Evolutionary conservation across 2,888 invertebrate species (phyloP).

Genomic region (Dyspetes luteomarginatus): DNA sequence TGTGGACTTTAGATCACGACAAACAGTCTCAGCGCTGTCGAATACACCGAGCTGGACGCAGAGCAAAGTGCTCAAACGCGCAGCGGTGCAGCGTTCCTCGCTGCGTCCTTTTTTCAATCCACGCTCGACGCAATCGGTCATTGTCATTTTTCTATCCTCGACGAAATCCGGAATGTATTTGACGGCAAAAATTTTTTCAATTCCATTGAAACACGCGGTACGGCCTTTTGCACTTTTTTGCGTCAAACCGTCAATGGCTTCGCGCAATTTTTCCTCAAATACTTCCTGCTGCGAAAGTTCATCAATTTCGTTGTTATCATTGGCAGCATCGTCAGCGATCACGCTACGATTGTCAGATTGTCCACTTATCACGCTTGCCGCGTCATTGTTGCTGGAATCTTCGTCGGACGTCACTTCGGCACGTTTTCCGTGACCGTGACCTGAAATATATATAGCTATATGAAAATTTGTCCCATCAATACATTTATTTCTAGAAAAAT

Average conservation of each 20-base stretch:
- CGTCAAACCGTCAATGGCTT: conserved; percentile 94
- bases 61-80: conserved; percentile 91
- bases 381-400: conserved; percentile 90
- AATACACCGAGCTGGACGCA: conserved; percentile 91
- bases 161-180: conserved; percentile 92
- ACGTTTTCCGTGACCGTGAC: conserved; percentile 80
- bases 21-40: conserved; percentile 87
- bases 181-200: conserved; percentile 90
- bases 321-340: conserved; percentile 84
- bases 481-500: no score
- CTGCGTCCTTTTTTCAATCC: conserved; percentile 93
- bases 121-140: conserved; percentile 92
- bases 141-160: conserved; percentile 89
- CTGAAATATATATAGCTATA: no score
- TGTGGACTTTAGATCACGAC: conserved; percentile 89
- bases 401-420: conserved; percentile 90
- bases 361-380: conserved; percentile 91
- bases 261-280: conserved; percentile 94
- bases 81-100: conserved; percentile 92
- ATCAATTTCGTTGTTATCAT: conserved; percentile 84
- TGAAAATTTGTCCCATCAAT: no score
- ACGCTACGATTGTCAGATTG: conserved; percentile 90
- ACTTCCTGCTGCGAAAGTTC: conserved; percentile 88
- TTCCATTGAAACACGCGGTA: conserved; percentile 88
- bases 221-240: conserved; percentile 95